A percentile compares a stretch with the other conserved stretches of the same genome.
These are phyloP conservation scores for Mesembrinibis cayennensis DNA, from an alignment of 2,113 vertebrate species.

Conservation along the genomic window DNA sequence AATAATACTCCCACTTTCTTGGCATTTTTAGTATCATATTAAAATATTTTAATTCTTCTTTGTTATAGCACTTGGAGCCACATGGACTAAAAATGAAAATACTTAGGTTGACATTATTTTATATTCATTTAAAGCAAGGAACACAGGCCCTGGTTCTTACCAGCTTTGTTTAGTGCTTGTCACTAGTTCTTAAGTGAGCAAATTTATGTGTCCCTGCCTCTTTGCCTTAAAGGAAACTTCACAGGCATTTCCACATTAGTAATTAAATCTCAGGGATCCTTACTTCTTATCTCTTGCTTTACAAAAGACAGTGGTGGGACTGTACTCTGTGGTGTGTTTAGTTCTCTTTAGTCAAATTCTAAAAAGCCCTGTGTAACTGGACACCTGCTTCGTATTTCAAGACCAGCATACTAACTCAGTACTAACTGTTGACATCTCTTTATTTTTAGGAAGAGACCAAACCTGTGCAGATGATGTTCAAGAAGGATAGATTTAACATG, in stretches of 20 bases:
- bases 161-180: background rate
- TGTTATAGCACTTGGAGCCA: background rate
- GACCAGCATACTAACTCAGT: background rate
- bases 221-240: background rate
- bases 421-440: background rate
- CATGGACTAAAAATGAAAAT: background rate
- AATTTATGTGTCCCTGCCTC: background rate
- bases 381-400: accelerated
- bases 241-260: background rate
- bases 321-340: background rate
- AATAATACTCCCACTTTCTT: background rate
- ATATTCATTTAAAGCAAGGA: background rate
- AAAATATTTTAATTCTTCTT: background rate
- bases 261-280: background rate
- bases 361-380: background rate
- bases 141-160: background rate
- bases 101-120: background rate
- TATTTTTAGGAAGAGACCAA: constrained; percentile 73
- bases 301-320: no score
- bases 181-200: background rate
- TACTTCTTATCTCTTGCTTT: background rate
- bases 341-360: background rate
- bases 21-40: background rate
- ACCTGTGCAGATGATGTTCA: constrained; percentile 85
- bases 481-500: constrained; percentile 61